These are phyloP conservation scores for Trididemnum nubilum DNA, from an alignment of 23 tunicate species.

Conservation along the genomic window DNA sequence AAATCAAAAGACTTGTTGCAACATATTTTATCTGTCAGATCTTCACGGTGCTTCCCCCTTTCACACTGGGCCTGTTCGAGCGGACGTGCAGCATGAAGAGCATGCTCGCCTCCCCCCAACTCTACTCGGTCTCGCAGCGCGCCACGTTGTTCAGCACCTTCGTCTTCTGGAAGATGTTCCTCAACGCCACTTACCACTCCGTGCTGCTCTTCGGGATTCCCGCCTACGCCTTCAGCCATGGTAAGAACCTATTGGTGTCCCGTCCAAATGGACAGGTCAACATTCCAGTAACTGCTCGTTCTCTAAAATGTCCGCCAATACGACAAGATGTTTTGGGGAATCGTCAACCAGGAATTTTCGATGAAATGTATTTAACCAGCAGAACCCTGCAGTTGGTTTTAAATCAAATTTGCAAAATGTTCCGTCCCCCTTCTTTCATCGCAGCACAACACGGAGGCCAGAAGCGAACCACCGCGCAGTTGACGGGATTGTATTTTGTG, in stretches of 20 bases:
- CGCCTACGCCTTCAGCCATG: constrained; percentile 38
- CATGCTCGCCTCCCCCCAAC: constrained; percentile 83
- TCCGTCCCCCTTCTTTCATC: no score
- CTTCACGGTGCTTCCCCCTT: constrained; percentile 93
- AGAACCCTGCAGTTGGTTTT: no score
- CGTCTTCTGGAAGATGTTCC: constrained; percentile 95
- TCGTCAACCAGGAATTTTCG: no score
- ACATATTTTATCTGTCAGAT: no score
- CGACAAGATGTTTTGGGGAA: no score
- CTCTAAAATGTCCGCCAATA: no score
- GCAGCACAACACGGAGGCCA: no score
- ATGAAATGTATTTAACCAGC: no score
- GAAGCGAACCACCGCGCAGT: no score
- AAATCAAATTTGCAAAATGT: no score
- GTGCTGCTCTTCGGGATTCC: constrained; percentile 70
- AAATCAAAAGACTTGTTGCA: no score
- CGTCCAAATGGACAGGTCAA: not conserved
- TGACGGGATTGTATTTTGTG: no score
- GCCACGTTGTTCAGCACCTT: constrained; percentile 63
- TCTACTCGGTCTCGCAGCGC: constrained; percentile 71
- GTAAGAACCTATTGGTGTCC: constrained; percentile 38
- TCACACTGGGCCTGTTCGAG: constrained; percentile 88
- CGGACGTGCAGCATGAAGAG: constrained; percentile 60
- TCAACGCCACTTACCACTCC: constrained; percentile 81
- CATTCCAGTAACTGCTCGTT: not conserved